Percentiles rank a stretch among this genome's conserved stretches.
phyloP scores from a whole-genome alignment of 2,888 invertebrate species.

The Podotricha telesiphe region DNA sequence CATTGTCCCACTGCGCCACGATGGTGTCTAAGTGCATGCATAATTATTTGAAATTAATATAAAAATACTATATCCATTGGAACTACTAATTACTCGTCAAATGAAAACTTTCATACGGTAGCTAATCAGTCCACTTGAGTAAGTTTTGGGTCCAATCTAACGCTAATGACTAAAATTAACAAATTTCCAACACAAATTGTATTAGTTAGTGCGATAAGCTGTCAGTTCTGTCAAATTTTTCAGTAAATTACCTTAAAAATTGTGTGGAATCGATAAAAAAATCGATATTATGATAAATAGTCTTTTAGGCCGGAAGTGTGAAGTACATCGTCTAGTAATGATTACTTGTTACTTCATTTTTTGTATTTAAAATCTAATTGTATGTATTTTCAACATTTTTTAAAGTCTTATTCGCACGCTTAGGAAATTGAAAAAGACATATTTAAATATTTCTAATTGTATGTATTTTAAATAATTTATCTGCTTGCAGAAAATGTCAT shows the following conservation, averaged over 20 bases:
- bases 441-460: too few species aligned
- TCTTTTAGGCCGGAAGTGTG: slow-evolving; percentile 1
- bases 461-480: too few species aligned
- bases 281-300: not conserved
- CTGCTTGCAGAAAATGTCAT: too few species aligned
- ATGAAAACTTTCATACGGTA: slow-evolving; percentile 1
- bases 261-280: not conserved
- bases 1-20: too few species aligned
- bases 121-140: slow-evolving; percentile 6
- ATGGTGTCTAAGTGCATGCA: too few species aligned
- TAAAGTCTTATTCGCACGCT: too few species aligned
- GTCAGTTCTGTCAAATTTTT: slow-evolving; percentile 5
- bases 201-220: not conserved
- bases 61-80: not conserved
- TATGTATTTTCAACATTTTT: too few species aligned
- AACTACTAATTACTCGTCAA: not conserved
- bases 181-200: slow-evolving; percentile 12
- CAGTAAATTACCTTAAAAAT: slow-evolving; percentile 8
- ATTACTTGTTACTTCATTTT: not conserved
- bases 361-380: too few species aligned
- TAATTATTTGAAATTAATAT: too few species aligned
- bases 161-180: slow-evolving; percentile 10
- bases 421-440: too few species aligned
- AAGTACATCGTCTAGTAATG: not conserved
- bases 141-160: slow-evolving; percentile 4